phyloP scores from a whole-genome alignment of 2,888 invertebrate genomes.

The Drosophila longiperda region DNA sequence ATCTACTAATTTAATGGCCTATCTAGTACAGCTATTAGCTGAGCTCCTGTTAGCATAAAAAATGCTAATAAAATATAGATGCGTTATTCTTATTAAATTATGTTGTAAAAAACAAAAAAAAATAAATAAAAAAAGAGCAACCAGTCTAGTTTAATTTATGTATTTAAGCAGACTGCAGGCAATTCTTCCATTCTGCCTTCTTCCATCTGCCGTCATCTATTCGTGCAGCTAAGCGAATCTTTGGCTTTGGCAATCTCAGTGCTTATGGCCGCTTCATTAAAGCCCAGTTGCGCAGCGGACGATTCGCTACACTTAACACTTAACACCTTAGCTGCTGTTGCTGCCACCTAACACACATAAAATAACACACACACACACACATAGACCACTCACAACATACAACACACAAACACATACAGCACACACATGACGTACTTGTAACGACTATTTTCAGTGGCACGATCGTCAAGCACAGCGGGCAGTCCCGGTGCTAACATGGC shows the following conservation, averaged over 20 bases:
- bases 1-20: background rate
- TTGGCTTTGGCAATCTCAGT: conserved; percentile 4
- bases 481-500: conserved; percentile 45
- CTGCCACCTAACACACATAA: background rate
- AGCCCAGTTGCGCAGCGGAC: conserved; percentile 49
- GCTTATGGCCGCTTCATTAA: conserved; percentile 45
- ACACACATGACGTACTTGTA: conserved; percentile 20
- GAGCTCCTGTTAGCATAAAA: background rate
- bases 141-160: conserved; percentile 26
- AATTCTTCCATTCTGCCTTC: conserved; percentile 11
- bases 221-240: conserved; percentile 17
- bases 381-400: background rate
- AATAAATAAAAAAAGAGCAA: background rate
- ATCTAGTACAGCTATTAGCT: background rate
- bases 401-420: conserved; percentile 1
- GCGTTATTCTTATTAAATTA: conserved; percentile 3
- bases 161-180: conserved; percentile 15
- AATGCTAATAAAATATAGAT: conserved; percentile 7
- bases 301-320: conserved; percentile 57
- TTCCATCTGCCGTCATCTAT: background rate
- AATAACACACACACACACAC: conserved; percentile 4
- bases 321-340: conserved; percentile 23
- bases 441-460: conserved; percentile 54
- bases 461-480: conserved; percentile 68
- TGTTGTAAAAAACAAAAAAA: conserved; percentile 7